Percentiles rank a stretch among this genome's conserved stretches.
phyloP scores from a whole-genome alignment of 2,113 vertebrate species.

The Ciconia maguari region DNA sequence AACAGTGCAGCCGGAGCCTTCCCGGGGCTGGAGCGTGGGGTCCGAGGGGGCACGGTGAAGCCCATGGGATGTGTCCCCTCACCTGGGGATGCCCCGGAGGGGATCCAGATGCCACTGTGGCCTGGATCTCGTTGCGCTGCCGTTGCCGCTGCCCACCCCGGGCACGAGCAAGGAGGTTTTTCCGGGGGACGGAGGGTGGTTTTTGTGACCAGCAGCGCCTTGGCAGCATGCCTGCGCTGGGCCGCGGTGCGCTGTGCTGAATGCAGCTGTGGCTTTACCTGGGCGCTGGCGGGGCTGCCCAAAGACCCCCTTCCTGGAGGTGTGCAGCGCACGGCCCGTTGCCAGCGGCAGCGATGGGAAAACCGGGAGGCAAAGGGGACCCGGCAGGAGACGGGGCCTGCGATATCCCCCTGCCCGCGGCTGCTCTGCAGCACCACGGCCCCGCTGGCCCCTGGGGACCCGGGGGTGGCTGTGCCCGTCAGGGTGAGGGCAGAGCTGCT shows the following conservation, averaged over 20 bases:
- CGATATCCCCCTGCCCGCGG: rapidly evolving
- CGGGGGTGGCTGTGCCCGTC: rapidly evolving
- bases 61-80: rapidly evolving
- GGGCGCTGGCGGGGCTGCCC: not conserved
- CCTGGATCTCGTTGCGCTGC: rapidly evolving
- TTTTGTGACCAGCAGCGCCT: not conserved
- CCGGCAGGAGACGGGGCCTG: not conserved
- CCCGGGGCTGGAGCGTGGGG: rapidly evolving
- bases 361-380: not conserved
- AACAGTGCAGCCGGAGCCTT: not conserved
- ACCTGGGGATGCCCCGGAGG: not conserved
- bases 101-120: rapidly evolving
- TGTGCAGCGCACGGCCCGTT: rapidly evolving
- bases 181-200: rapidly evolving
- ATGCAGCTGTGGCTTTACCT: not conserved
- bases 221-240: not conserved
- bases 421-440: not conserved
- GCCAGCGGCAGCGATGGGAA: rapidly evolving
- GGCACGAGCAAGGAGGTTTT: not conserved
- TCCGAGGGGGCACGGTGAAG: not conserved
- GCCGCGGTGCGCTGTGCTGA: not conserved
- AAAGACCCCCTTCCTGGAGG: not conserved
- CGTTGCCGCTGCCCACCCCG: rapidly evolving
- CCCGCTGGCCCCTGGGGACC: not conserved
- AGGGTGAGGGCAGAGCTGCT: not conserved